Percentiles rank a stretch among this genome's conserved stretches.
These are phyloP conservation scores for Thymelicus lineola DNA, from an alignment of 2,888 invertebrate genomes.

Conservation along the genomic window DNA sequence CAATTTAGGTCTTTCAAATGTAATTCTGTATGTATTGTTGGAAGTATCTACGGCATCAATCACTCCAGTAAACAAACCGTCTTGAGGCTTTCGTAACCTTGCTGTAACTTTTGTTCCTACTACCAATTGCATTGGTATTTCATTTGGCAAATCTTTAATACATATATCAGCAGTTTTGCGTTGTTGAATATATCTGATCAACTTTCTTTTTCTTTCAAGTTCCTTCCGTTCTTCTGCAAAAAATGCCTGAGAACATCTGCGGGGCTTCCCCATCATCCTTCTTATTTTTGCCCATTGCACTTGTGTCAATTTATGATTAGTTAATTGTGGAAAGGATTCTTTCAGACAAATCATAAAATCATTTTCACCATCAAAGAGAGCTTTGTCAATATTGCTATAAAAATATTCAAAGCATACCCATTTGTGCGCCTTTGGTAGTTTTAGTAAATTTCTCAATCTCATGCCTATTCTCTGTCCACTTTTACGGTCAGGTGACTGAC, in stretches of 20 bases:
- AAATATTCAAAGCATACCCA: conserved; percentile 99
- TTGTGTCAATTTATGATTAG: conserved; percentile 92
- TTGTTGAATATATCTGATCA: conserved; percentile 97
- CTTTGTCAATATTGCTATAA: conserved; percentile 98
- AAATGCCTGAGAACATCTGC: conserved; percentile 97
- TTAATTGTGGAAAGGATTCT: conserved; percentile 97
- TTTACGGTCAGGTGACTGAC: conserved; percentile 90
- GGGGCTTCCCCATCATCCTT: conserved; percentile 98
- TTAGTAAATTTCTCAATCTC: conserved; percentile 95
- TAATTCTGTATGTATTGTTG: conserved; percentile 96
- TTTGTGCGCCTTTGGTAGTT: conserved; percentile 98
- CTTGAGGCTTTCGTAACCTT: conserved; percentile 95
- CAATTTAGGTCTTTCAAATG: conserved; percentile 95
- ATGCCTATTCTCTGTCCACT: conserved; percentile 96
- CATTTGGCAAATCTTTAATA: conserved; percentile 95
- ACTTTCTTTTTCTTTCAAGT: conserved; percentile 94
- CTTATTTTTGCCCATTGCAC: conserved; percentile 98
- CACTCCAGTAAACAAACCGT: conserved; percentile 96
- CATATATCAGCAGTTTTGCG: conserved; percentile 92
- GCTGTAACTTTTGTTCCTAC: conserved; percentile 98
- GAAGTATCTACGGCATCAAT: conserved; percentile 98
- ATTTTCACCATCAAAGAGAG: conserved; percentile 97
- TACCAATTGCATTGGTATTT: conserved; percentile 97
- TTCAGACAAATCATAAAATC: conserved; percentile 97
- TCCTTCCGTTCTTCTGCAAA: conserved; percentile 97